Percentiles rank a stretch among this genome's conserved stretches.
Conservation (phyloP, 2,888 invertebrate species). For the Diploptera punctata region DNA sequence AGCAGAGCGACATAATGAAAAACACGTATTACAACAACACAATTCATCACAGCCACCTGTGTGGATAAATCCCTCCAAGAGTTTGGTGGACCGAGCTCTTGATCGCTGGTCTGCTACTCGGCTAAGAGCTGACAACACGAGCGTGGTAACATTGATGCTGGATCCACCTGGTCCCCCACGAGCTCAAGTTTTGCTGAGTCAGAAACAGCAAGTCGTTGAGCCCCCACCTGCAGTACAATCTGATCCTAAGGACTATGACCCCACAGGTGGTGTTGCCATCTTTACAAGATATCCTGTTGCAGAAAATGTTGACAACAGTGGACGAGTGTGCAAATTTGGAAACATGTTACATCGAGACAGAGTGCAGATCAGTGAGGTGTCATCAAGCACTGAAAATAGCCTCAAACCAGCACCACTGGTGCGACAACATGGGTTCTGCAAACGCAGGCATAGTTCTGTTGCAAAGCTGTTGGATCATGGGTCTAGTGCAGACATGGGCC, state of each 20-base stretch:
- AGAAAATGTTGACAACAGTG: background rate
- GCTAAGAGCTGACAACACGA: conserved; percentile 95
- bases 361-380: conserved; percentile 32
- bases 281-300: conserved; percentile 33
- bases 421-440: background rate
- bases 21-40: conserved; percentile 50
- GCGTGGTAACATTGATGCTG: conserved; percentile 89
- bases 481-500: background rate
- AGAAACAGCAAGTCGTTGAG: conserved; percentile 1
- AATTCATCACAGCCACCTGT: conserved; percentile 49
- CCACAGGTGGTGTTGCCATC: conserved; percentile 33
- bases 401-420: background rate
- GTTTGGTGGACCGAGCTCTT: conserved; percentile 81
- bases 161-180: conserved; percentile 87
- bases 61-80: conserved; percentile 92
- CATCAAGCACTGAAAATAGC: conserved; percentile 1
- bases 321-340: background rate
- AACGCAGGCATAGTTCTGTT: conserved; percentile 14
- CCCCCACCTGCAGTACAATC: background rate
- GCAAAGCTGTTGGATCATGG: conserved; percentile 9
- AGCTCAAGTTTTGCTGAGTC: conserved; percentile 29
- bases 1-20: conserved; percentile 81
- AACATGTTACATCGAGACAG: background rate
- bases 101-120: conserved; percentile 84
- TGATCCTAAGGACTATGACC: background rate